Evolutionary conservation across 1,140 invertebrate genomes (phyloP).

Genomic region (Penaeus indicus): DNA sequence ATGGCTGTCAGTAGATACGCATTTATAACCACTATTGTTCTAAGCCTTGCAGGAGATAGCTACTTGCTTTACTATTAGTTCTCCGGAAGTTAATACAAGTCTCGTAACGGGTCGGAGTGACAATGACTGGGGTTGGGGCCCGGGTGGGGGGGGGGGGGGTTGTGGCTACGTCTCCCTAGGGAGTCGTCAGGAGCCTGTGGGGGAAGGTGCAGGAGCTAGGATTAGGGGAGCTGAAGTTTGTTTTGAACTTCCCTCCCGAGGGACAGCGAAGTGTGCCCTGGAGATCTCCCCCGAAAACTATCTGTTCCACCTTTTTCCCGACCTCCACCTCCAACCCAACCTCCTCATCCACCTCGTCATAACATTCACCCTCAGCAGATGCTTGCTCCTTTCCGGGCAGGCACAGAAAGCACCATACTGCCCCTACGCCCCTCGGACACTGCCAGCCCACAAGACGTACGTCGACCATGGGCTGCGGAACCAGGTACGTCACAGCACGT

Average conservation of each 20-base stretch:
- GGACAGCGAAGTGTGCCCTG: too few species aligned
- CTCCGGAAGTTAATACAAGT: not conserved
- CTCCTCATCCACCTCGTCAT: not conserved
- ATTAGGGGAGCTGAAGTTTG: too few species aligned
- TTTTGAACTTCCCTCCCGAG: too few species aligned
- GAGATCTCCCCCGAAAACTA: not conserved
- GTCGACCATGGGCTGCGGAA: too few species aligned
- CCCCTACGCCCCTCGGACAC: too few species aligned
- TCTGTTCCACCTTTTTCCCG: not conserved
- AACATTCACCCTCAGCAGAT: not conserved
- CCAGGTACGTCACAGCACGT: too few species aligned
- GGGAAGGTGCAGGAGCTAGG: too few species aligned
- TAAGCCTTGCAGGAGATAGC: slow-evolving; percentile 19
- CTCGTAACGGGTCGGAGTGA: slow-evolving; percentile 5
- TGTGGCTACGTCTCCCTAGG: too few species aligned
- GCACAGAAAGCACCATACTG: too few species aligned
- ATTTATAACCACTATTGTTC: slow-evolving; percentile 50
- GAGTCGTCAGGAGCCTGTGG: too few species aligned
- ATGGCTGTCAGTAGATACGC: slow-evolving; percentile 38
- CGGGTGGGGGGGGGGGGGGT: not conserved
- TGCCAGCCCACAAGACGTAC: too few species aligned
- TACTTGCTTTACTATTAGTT: not conserved
- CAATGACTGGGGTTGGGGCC: not conserved
- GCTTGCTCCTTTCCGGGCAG: not conserved
- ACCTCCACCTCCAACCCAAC: not conserved